Evolutionary conservation across 2,113 vertebrate species (phyloP).

Genomic region (Hymenochirus boettgeri): DNA sequence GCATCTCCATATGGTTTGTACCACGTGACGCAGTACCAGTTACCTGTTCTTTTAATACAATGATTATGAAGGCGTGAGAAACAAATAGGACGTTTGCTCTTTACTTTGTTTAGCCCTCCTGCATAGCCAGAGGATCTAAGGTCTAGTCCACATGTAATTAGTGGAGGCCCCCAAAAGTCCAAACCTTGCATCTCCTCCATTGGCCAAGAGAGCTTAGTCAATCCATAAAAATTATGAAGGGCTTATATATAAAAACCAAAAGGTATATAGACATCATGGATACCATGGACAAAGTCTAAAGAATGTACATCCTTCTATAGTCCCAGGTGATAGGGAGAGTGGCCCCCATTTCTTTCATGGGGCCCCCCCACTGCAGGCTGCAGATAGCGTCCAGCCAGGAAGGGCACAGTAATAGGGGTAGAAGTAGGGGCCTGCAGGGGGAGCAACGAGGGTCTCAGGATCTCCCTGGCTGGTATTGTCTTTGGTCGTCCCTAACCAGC

Average conservation of each 20-base stretch:
- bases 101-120: too few species aligned
- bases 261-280: constrained; percentile 64
- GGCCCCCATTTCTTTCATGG: constrained; percentile 9
- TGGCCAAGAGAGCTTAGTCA: constrained; percentile 43
- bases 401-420: constrained; percentile 93
- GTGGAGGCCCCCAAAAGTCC: constrained; percentile 9
- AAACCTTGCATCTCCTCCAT: constrained; percentile 43
- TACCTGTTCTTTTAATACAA: too few species aligned
- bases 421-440: constrained; percentile 87
- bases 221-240: constrained; percentile 48
- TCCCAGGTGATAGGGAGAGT: background rate
- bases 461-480: constrained; percentile 91
- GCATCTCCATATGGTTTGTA: too few species aligned
- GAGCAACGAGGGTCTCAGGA: constrained; percentile 83
- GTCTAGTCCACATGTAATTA: constrained; percentile 11
- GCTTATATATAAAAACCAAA: constrained; percentile 53
- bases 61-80: too few species aligned
- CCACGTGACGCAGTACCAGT: too few species aligned
- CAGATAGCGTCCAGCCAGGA: constrained; percentile 89
- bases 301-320: background rate
- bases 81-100: too few species aligned
- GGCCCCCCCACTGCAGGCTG: constrained; percentile 48
- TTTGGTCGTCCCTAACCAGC: constrained; percentile 93
- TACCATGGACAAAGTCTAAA: constrained; percentile 62
- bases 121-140: constrained; percentile 22